These are phyloP conservation scores for Brachionus plicatilis DNA, from an alignment of 1,140 invertebrate species.

Conservation along the genomic window DNA sequence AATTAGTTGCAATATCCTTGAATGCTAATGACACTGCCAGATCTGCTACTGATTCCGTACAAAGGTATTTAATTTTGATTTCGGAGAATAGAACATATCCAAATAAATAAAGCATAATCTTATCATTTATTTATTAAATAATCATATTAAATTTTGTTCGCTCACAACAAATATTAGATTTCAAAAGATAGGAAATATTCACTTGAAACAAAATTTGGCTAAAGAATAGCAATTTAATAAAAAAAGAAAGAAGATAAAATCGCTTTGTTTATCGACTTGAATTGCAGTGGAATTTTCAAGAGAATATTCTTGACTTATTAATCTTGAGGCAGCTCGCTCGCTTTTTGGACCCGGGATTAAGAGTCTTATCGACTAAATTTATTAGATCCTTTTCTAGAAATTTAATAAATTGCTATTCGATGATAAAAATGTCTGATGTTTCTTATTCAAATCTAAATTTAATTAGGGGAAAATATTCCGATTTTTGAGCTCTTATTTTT, in stretches of 20 bases:
- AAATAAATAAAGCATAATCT: conserved; percentile 19
- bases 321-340: neutral
- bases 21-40: neutral
- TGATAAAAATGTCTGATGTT: conserved; percentile 18
- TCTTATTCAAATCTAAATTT: neutral
- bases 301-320: neutral
- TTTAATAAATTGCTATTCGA: neutral
- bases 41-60: neutral
- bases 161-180: neutral
- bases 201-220: conserved; percentile 12
- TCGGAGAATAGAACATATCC: neutral
- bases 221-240: conserved; percentile 23
- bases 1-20: neutral
- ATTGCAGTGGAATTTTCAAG: neutral
- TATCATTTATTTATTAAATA: conserved; percentile 19
- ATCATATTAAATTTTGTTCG: neutral
- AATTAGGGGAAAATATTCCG: neutral
- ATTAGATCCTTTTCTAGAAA: neutral
- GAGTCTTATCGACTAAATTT: neutral
- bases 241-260: neutral
- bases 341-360: neutral
- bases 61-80: neutral
- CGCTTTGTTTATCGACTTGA: neutral
- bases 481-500: neutral
- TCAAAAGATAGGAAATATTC: conserved; percentile 14